Percentiles rank a stretch among this genome's conserved stretches.
These are phyloP conservation scores for Pterocles gutturalis DNA, from an alignment of 2,113 vertebrate species.

Conservation along the genomic window DNA sequence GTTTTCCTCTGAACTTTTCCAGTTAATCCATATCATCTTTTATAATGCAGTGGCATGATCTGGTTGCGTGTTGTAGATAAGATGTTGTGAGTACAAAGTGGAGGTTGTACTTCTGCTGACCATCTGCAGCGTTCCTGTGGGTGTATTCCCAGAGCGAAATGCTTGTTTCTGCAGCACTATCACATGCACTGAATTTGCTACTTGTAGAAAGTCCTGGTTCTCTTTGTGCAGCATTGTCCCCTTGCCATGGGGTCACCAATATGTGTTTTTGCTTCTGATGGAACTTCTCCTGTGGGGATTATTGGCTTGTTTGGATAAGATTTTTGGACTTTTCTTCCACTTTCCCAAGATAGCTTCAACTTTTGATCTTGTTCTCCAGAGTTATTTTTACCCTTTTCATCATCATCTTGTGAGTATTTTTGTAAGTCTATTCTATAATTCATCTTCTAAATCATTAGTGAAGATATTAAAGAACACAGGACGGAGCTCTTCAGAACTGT, in stretches of 20 bases:
- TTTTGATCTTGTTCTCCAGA: not conserved
- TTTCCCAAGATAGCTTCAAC: not conserved
- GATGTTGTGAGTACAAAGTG: not conserved
- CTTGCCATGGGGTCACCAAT: not conserved
- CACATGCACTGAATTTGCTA: fast-evolving
- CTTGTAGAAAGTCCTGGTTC: not conserved
- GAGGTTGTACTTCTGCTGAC: not conserved
- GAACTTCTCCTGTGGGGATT: not conserved
- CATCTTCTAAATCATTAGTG: not conserved
- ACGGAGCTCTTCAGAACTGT: not conserved
- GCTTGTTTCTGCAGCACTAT: not conserved
- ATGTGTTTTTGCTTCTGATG: not conserved
- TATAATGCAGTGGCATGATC: fast-evolving
- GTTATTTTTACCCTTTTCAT: slow-evolving; percentile 11
- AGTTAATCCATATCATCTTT: fast-evolving
- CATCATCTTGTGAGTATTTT: not conserved
- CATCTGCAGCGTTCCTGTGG: fast-evolving
- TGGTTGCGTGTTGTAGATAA: fast-evolving
- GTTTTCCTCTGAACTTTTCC: not conserved
- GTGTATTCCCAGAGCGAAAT: fast-evolving
- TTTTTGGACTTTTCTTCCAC: not conserved
- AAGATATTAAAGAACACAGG: not conserved
- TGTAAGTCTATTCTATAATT: not conserved
- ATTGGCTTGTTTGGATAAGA: not conserved
- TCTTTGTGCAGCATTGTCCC: not conserved